Base-by-base conservation (phyloP, 2,113 vertebrate genomes). In the Tylochromis polylepis region DNA sequence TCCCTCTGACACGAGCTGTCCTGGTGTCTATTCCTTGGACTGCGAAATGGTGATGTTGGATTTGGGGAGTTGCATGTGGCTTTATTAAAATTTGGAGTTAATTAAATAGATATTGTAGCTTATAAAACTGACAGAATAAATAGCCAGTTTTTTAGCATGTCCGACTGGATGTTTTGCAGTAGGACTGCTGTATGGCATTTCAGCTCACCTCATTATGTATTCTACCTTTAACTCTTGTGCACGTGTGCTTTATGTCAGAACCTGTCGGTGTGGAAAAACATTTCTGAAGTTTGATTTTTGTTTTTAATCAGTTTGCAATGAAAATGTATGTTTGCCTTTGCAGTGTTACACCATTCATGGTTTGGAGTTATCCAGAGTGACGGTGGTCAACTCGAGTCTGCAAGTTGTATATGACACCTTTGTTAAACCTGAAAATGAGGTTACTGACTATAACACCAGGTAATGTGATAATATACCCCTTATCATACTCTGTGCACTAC, bases 401-500 rank as follows among this genome's bases (percentile, higher is more conserved):
- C 94, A 96, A 79, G 95, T 97, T 22, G 53, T 97, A 90, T 97
- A 96, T 12, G 96, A 97, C 79, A 90, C 93, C 0, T 96, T 97
- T 92, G 96, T 98, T 88, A 97, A 93, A 88, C 96, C 97, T 27
- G 92, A 95, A 72, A 95, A 95, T 82, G 96, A 97, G 83, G 92
- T 97, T 49, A 91, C 97, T 70, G 97, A 98, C 94, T 97, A 91
- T 67, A 97, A 97, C 82, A 96, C 91, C 83, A 97, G 96, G 96
- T 97, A 96, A 85, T 57, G 11, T 57, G 2, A 22, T 11, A 12
- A 53, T 5, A 29, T 46, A 5, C 12, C 27, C 22, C 18, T 55
- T 20, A 58, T 58, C 57, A 2, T 58, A 8, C 20, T 53, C 27
- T 77, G 10, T 77, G 27, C 18, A 9, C 18, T 51, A 11, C 8